Percentiles rank a stretch among this genome's conserved stretches.
phyloP scores from a whole-genome alignment of 2,113 vertebrate genomes.

The Channa maculata region DNA sequence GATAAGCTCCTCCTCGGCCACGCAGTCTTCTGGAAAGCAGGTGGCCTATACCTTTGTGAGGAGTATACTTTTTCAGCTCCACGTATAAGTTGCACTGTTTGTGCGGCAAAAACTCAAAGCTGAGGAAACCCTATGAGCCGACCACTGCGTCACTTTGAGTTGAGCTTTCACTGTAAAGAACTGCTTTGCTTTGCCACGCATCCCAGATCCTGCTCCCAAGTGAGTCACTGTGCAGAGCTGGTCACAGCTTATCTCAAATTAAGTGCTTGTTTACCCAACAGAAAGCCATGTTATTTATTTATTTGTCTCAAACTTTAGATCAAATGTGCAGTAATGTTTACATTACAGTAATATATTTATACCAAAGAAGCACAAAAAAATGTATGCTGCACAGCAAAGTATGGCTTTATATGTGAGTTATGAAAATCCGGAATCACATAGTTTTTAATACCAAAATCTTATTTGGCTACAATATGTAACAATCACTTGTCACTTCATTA shows the following conservation, averaged over 20 bases:
- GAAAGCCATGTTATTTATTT: constrained; percentile 34
- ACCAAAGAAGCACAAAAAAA: constrained; percentile 11
- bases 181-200: constrained; percentile 24
- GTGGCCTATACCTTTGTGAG: constrained; percentile 25
- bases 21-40: constrained; percentile 13
- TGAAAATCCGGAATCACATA: constrained; percentile 1
- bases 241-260: constrained; percentile 41
- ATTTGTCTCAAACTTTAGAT: constrained; percentile 41
- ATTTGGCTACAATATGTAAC: not conserved
- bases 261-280: constrained; percentile 51
- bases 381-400: constrained; percentile 4
- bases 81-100: constrained; percentile 11
- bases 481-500: not conserved
- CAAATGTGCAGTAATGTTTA: constrained; percentile 38
- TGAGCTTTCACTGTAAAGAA: constrained; percentile 29
- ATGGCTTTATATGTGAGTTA: not conserved
- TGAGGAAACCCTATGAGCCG: not conserved
- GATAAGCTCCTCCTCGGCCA: constrained; percentile 44
- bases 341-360: constrained; percentile 15
- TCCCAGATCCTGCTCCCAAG: constrained; percentile 22
- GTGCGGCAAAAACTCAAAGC: constrained; percentile 13
- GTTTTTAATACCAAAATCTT: not conserved
- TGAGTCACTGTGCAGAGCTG: constrained; percentile 49
- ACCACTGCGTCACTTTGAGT: constrained; percentile 12
- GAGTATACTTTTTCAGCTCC: constrained; percentile 15